Base-by-base conservation (phyloP, 2,888 invertebrate genomes). In the Arenicola marina region DNA sequence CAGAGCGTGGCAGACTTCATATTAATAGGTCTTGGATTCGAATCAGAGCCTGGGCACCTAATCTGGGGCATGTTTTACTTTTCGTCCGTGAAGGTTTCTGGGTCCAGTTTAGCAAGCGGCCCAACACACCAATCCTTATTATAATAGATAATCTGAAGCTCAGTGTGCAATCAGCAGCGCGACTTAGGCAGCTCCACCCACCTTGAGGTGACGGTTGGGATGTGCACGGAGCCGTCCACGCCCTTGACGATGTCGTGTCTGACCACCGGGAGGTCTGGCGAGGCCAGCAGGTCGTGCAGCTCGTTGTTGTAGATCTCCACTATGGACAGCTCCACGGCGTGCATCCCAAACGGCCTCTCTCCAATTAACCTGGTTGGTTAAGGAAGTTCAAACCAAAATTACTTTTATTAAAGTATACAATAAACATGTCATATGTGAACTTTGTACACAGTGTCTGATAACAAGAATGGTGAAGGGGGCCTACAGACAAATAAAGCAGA, bases 281-380 rank as follows among this genome's bases (percentile, higher is more conserved):
- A 67, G 56, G 75, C 75, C 15, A 79, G 72, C 11, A 79, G 66
- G 61, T 79, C 79, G 33, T 75, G 62, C 21, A 79, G 76, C 62
- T 79, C 79, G 46, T 79, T 79, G 69, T 79, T 79, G 70, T 79
- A 79, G 43, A 79, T 76, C 62, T 79, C 79, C 18, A 77, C 75
- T 18, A 79, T 76, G 0, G 79, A 79, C 4, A 79, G 76, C 61
- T 78, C 77, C 7, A 78, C 70, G n/a, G 66, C 65, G 59, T 76
- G 73, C 18, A 65, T 70, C 18, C 74, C 77, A 33, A 60, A 54
- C 11, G 75, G 75, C 61, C 73, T 76, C 62, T 76, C 76, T 38
- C 73, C 72, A 45, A 78, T 73, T 61, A 79, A 61, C 60, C 78
- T 78, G 69, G 24, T 64, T 56, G 24, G 28, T 28, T 31, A 54